Evolutionary conservation across 2,888 invertebrate species (phyloP).

Genomic region (Ectropis crepuscularia): DNA sequence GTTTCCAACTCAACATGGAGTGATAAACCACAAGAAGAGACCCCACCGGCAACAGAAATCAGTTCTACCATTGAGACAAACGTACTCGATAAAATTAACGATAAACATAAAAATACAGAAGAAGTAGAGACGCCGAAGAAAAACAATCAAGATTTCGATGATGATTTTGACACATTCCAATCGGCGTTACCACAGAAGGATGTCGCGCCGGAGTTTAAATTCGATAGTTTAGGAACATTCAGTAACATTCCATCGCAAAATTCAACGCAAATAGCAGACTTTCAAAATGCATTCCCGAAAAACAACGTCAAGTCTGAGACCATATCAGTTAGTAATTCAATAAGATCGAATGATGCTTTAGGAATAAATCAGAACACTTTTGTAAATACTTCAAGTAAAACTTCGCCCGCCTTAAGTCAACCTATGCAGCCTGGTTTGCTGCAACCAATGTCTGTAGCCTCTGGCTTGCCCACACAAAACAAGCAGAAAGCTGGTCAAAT

Average conservation of each 20-base stretch:
- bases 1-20: conserved; percentile 60
- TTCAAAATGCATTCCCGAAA: conserved; percentile 52
- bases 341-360: conserved; percentile 52
- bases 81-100: conserved; percentile 28
- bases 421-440: conserved; percentile 51
- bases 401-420: conserved; percentile 37
- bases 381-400: conserved; percentile 43
- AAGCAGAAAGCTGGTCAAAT: conserved; percentile 73
- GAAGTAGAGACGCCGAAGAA: conserved; percentile 27
- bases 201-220: conserved; percentile 40
- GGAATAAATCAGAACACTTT: conserved; percentile 46
- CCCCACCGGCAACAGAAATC: conserved; percentile 25
- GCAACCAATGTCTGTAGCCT: conserved; percentile 59
- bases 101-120: conserved; percentile 30
- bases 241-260: conserved; percentile 45
- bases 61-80: conserved; percentile 25
- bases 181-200: conserved; percentile 63
- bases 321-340: conserved; percentile 55
- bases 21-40: conserved; percentile 36
- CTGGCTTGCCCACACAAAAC: conserved; percentile 47
- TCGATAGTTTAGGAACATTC: conserved; percentile 37
- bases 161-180: conserved; percentile 80
- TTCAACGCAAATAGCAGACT: conserved; percentile 44
- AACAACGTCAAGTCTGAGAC: conserved; percentile 56
- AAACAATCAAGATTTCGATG: conserved; percentile 54